phyloP scores from a whole-genome alignment of 2,888 invertebrate species.

The Mechanitis messenoides region DNA sequence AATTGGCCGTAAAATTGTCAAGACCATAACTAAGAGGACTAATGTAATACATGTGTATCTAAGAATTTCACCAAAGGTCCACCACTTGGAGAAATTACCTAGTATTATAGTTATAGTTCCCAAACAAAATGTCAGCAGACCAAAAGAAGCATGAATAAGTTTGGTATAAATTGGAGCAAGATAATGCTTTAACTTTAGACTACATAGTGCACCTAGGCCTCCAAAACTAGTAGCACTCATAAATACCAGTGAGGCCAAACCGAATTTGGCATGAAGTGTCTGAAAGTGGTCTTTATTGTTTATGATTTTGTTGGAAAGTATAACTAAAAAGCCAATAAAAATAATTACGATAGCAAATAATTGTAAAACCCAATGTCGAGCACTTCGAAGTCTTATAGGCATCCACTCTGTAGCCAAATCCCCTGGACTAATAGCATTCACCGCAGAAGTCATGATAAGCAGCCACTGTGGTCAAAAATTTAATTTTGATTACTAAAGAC shows the following conservation, averaged over 20 bases:
- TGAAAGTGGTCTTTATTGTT: slow-evolving; percentile 53
- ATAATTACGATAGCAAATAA: slow-evolving; percentile 48
- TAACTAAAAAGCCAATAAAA: slow-evolving; percentile 57
- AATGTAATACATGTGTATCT: slow-evolving; percentile 53
- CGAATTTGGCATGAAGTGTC: slow-evolving; percentile 64
- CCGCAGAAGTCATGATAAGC: slow-evolving; percentile 65
- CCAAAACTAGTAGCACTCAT: slow-evolving; percentile 62
- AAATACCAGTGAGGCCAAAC: slow-evolving; percentile 59
- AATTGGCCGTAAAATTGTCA: slow-evolving; percentile 61
- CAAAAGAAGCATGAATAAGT: slow-evolving; percentile 61
- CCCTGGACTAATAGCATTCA: slow-evolving; percentile 68
- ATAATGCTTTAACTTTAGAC: slow-evolving; percentile 63
- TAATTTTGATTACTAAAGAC: background rate
- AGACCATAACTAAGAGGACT: slow-evolving; percentile 53
- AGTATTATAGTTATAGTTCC: slow-evolving; percentile 62
- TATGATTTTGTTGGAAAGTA: slow-evolving; percentile 62
- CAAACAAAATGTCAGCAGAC: slow-evolving; percentile 58
- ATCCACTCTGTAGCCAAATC: slow-evolving; percentile 73
- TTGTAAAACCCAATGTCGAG: slow-evolving; percentile 71
- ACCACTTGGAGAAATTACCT: slow-evolving; percentile 63
- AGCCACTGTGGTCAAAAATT: slow-evolving; percentile 53
- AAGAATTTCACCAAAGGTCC: slow-evolving; percentile 56
- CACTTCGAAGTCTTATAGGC: slow-evolving; percentile 66
- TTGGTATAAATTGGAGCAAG: slow-evolving; percentile 68
- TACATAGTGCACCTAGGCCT: slow-evolving; percentile 63